A percentile compares a stretch with the other conserved stretches of the same genome.
phyloP scores from a whole-genome alignment of 2,797 vertebrate genomes.

The Fundulus diaphanus region DNA sequence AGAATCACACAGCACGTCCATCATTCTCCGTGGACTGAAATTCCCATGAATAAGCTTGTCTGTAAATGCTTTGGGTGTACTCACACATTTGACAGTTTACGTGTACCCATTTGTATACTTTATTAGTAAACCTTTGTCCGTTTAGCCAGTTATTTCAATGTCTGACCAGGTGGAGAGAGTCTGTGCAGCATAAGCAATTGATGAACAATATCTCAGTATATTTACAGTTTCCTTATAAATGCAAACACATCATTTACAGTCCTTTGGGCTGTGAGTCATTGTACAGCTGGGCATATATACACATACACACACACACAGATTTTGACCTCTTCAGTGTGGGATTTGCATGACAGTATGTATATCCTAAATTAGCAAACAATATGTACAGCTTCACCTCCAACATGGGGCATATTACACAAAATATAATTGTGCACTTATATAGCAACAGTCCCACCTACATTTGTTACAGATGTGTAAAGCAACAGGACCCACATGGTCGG shows the following conservation, averaged over 20 bases:
- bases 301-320: conserved; percentile 24
- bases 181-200: conserved; percentile 66
- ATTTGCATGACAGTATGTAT: conserved; percentile 43
- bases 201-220: conserved; percentile 57
- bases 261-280: conserved; percentile 26
- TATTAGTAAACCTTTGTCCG: conserved; percentile 81
- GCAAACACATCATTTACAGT: conserved; percentile 68
- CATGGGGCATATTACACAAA: conserved; percentile 19
- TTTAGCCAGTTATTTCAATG: conserved; percentile 66
- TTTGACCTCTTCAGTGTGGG: conserved; percentile 17
- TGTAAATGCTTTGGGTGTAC: neutral
- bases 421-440: conserved; percentile 28
- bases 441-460: conserved; percentile 30
- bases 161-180: conserved; percentile 65
- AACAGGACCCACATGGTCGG: conserved; percentile 26
- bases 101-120: conserved; percentile 49
- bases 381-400: conserved; percentile 59
- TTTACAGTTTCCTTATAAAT: conserved; percentile 65
- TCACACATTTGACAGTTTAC: neutral
- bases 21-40: no score
- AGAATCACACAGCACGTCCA: no score
- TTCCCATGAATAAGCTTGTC: neutral
- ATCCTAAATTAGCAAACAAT: conserved; percentile 54
- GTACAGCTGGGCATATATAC: conserved; percentile 30
- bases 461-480: conserved; percentile 32